Evolutionary conservation across 92 coral and sea anemone species (phyloP), one percentile per base, ranked within the genome.

Genomic region (Virgularia gustaviana): DNA sequence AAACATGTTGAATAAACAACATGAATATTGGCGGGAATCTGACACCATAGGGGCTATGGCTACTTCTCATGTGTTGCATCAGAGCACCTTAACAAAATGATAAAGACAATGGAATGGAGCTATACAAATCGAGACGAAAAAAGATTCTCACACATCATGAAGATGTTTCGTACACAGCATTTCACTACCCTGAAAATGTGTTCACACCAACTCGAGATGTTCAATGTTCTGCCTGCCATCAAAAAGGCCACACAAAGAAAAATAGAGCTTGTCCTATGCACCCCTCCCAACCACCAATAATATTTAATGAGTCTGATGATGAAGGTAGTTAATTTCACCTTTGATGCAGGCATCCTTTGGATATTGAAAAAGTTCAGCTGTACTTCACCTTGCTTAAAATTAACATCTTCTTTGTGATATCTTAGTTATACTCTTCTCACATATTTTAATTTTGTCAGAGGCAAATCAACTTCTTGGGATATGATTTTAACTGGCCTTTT

Each of bases 21-120:
- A n/a, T n/a, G n/a, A n/a, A n/a, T n/a, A n/a, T n/a, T n/a, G n/a
- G n/a, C n/a, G n/a, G n/a, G n/a, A n/a, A n/a, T n/a, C n/a, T n/a
- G n/a, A n/a, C n/a, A n/a, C n/a, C n/a, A n/a, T 20, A 65, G 82
- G 82, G 82, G 82, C 0, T 78, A 78, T 55, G 82, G 82, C 12
- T 78, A 78, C 76, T 78, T 78, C 39, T 43, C 58, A 19, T 78
- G 76, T 67, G 70, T 67, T 1, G 66, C 82, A 4, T 66, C 44
- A 66, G 82, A 55, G 76, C 82, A 78, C 54, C 34, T 66, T 4
- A 78, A 78, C 68, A 78, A 55, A 53, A 24, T 18, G 9, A 41
- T 78, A 9, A 78, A 78, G 41, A 66, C 76, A 9, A 43, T 78
- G 82, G 76, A 78, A 67, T 78, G 76, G 76, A 78, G 70, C 2